Percentiles rank a stretch among this genome's conserved stretches.
Evolutionary conservation across 1,140 invertebrate species (phyloP).

Genomic region (Zaprionus gabonicus): DNA sequence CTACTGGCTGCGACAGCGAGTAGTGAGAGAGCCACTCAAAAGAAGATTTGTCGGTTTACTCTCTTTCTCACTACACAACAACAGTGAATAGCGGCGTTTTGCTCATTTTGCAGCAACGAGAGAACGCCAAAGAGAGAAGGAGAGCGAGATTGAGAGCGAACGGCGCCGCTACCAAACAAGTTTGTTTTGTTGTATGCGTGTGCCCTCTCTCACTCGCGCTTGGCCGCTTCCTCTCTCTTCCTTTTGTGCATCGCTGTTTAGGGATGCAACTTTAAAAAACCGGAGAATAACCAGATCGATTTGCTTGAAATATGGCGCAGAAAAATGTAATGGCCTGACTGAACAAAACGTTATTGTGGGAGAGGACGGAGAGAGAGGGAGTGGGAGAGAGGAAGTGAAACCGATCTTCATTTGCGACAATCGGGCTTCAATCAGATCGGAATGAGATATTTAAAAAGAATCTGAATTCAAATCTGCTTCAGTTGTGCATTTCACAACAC

Average conservation of each 20-base stretch:
- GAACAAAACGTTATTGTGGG: slow-evolving; percentile 6
- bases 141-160: slow-evolving; percentile 9
- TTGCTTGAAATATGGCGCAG: slow-evolving; percentile 39
- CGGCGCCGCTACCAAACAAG: slow-evolving; percentile 62
- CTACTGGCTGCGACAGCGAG: slow-evolving; percentile 53
- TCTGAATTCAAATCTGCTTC: slow-evolving; percentile 48
- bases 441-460: slow-evolving; percentile 26
- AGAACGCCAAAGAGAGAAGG: slow-evolving; percentile 35
- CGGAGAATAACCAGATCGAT: slow-evolving; percentile 68
- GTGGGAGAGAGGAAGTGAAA: neutral
- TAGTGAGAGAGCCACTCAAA: slow-evolving; percentile 68
- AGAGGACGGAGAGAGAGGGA: neutral
- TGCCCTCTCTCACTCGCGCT: slow-evolving; percentile 43
- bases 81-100: slow-evolving; percentile 71
- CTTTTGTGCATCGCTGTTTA: slow-evolving; percentile 69
- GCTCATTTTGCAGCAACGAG: slow-evolving; percentile 66
- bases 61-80: neutral
- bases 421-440: slow-evolving; percentile 7
- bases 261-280: slow-evolving; percentile 67
- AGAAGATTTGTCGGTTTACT: slow-evolving; percentile 57
- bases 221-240: slow-evolving; percentile 20
- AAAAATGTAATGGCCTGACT: slow-evolving; percentile 39
- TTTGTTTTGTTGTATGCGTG: slow-evolving; percentile 59
- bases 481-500: slow-evolving; percentile 73
- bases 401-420: slow-evolving; percentile 19